Evolutionary conservation across 1,140 invertebrate species (phyloP).

Genomic region (Drosophila equinoxialis): DNA sequence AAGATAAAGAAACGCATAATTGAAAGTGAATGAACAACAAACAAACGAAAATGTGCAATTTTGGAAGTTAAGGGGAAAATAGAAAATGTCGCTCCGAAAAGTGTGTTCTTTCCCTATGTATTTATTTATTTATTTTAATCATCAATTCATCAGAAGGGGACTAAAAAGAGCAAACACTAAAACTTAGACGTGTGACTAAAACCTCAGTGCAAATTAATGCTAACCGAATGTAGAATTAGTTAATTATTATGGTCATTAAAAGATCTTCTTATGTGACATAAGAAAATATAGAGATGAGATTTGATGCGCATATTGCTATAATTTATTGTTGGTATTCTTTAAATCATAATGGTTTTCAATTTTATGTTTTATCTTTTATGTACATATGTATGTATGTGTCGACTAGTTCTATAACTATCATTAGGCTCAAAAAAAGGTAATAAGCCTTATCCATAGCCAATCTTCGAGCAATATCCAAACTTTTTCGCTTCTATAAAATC

Average conservation of each 20-base stretch:
- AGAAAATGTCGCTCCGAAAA: conserved; percentile 35
- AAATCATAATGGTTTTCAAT: neutral
- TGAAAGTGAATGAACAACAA: conserved; percentile 44
- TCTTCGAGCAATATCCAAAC: conserved; percentile 30
- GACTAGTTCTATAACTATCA: too few species aligned
- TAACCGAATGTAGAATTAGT: neutral
- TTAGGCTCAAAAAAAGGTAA: conserved; percentile 24
- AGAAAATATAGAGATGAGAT: conserved; percentile 1
- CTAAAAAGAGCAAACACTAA: conserved; percentile 16
- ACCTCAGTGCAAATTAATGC: conserved; percentile 12
- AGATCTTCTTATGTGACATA: neutral
- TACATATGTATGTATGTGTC: too few species aligned
- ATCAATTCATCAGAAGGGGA: neutral
- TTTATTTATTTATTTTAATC: neutral
- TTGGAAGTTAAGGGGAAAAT: conserved; percentile 17
- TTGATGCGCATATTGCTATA: too few species aligned
- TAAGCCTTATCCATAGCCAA: conserved; percentile 8
- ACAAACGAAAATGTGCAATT: conserved; percentile 20
- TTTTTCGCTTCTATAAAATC: conserved; percentile 31
- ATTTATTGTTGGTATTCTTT: neutral
- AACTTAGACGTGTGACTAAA: neutral
- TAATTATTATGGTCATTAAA: neutral
- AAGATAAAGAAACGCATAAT: conserved; percentile 60
- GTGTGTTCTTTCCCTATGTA: neutral
- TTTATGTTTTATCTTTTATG: neutral